Evolutionary conservation across 2,797 vertebrate species (phyloP).

Genomic region (Gymnocypris eckloni): DNA sequence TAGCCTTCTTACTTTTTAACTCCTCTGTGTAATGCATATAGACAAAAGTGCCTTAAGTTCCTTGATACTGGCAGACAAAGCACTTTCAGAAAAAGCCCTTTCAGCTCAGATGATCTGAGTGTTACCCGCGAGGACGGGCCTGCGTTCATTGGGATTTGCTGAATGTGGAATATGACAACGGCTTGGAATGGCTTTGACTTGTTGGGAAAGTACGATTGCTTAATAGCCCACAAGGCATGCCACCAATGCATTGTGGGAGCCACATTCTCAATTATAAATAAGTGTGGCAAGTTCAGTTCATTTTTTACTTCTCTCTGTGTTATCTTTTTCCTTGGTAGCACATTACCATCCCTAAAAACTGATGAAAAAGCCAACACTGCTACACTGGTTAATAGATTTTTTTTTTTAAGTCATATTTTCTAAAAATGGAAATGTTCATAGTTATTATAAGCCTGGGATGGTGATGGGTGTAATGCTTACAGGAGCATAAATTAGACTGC

Average conservation of each 20-base stretch:
- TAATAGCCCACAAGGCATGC: constrained; percentile 52
- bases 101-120: constrained; percentile 42
- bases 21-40: constrained; percentile 56
- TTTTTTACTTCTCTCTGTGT: constrained; percentile 14
- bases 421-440: constrained; percentile 64
- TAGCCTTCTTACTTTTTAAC: not conserved
- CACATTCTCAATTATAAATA: constrained; percentile 63
- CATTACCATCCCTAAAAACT: constrained; percentile 53
- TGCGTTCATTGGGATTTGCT: constrained; percentile 53
- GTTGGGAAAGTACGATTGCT: constrained; percentile 50
- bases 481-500: constrained; percentile 52
- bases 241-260: constrained; percentile 48
- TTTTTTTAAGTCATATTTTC: constrained; percentile 61
- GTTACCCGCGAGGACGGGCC: constrained; percentile 15
- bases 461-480: constrained; percentile 61
- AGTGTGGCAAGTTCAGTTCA: constrained; percentile 37
- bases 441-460: constrained; percentile 39
- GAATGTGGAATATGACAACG: constrained; percentile 51
- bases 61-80: constrained; percentile 55
- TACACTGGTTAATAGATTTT: constrained; percentile 66
- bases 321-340: constrained; percentile 53
- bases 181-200: constrained; percentile 56
- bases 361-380: constrained; percentile 62
- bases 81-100: constrained; percentile 49
- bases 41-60: constrained; percentile 55